phyloP scores from a whole-genome alignment of 2,888 invertebrate species.

The Andrena minutula region DNA sequence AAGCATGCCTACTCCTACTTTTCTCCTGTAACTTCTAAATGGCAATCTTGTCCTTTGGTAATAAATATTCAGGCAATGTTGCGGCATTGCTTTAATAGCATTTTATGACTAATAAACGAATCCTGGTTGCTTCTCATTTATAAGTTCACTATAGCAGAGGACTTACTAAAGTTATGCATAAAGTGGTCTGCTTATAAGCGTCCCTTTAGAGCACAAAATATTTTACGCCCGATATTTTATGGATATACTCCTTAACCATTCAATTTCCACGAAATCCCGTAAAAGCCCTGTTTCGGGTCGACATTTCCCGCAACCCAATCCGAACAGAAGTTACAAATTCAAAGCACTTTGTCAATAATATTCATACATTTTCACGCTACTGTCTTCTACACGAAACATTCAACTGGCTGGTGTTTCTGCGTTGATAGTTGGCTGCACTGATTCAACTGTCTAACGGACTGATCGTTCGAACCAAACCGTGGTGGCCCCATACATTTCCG shows the following conservation, averaged over 20 bases:
- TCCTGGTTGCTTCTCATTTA: too few species aligned
- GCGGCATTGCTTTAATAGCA: too few species aligned
- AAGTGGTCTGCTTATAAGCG: too few species aligned
- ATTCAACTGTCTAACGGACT: conserved; percentile 28
- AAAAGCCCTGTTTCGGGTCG: not conserved
- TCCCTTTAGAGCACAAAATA: not conserved
- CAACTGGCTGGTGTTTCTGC: not conserved
- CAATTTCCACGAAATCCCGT: not conserved
- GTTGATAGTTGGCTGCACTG: conserved; percentile 26
- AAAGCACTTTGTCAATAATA: not conserved
- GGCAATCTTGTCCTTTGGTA: too few species aligned
- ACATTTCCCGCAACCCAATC: not conserved
- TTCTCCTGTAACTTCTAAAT: too few species aligned
- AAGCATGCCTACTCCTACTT: too few species aligned
- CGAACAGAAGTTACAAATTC: not conserved
- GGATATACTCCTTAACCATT: not conserved
- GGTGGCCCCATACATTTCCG: not conserved
- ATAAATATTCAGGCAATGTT: too few species aligned
- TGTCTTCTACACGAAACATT: not conserved
- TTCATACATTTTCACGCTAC: not conserved
- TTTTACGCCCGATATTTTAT: not conserved
- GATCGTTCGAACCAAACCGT: conserved; percentile 15
- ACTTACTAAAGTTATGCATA: too few species aligned
- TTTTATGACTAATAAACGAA: too few species aligned
- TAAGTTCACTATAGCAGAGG: too few species aligned